These are phyloP conservation scores for Neomonachus schauinslandi DNA, from an alignment of 2,113 vertebrate species.

Conservation along the genomic window DNA sequence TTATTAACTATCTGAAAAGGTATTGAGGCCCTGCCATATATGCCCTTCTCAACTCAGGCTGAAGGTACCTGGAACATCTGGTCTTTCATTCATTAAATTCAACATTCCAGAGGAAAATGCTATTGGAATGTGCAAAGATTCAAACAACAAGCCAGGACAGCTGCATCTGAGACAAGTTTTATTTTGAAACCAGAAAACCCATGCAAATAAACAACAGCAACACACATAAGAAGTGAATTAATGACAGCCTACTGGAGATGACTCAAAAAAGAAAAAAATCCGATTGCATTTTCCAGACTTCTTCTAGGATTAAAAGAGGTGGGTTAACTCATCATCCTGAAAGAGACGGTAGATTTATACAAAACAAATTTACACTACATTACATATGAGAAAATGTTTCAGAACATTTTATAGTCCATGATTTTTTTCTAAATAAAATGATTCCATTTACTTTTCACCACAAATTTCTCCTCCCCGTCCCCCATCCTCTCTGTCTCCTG, in stretches of 20 bases:
- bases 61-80: slow-evolving; percentile 60
- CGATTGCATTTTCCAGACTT: slow-evolving; percentile 17
- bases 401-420: neutral
- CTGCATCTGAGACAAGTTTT: slow-evolving; percentile 67
- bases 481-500: neutral
- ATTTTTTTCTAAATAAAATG: slow-evolving; percentile 52
- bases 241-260: slow-evolving; percentile 50
- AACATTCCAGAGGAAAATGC: slow-evolving; percentile 65
- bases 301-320: slow-evolving; percentile 26
- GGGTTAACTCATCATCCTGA: neutral
- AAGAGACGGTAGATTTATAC: slow-evolving; percentile 6
- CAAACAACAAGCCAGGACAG: slow-evolving; percentile 66
- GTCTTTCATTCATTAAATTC: slow-evolving; percentile 70
- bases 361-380: neutral
- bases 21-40: neutral
- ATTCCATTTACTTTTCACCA: neutral
- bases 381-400: slow-evolving; percentile 25
- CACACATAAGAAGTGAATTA: slow-evolving; percentile 40
- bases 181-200: slow-evolving; percentile 68
- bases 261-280: slow-evolving; percentile 32
- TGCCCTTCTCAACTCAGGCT: slow-evolving; percentile 9
- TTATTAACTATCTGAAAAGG: slow-evolving; percentile 8
- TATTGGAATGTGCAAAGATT: slow-evolving; percentile 72
- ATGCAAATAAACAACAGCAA: slow-evolving; percentile 68
- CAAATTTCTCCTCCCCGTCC: neutral